A percentile compares a stretch with the other conserved stretches of the same genome.
Conservation (phyloP, 2,797 vertebrate genomes). For the Epinephelus coioides region DNA sequence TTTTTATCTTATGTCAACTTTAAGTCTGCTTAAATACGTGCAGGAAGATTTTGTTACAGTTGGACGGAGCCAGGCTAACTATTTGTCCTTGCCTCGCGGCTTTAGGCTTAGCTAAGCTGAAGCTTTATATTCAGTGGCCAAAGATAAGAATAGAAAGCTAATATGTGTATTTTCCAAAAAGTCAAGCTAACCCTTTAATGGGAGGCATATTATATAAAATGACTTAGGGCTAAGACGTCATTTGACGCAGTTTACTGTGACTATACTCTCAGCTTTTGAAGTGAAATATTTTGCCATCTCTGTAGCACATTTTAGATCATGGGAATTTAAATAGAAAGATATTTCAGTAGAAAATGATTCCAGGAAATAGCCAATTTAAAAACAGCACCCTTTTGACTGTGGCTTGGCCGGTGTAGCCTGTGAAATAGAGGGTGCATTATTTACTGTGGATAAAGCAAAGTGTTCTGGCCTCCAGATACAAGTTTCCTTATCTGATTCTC, state of each 20-base stretch:
- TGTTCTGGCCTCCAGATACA: conserved; percentile 34
- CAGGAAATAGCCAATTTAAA: conserved; percentile 24
- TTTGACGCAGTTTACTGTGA: not conserved
- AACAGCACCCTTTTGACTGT: conserved; percentile 31
- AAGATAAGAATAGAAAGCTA: not conserved
- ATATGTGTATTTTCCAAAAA: not conserved
- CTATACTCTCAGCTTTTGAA: not conserved
- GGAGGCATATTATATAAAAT: not conserved
- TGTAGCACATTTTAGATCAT: not conserved
- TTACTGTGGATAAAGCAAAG: conserved; percentile 34
- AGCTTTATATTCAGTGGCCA: not conserved
- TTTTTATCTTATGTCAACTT: too few species aligned
- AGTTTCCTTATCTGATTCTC: conserved; percentile 74
- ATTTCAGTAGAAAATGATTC: conserved; percentile 6
- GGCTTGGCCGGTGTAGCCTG: conserved; percentile 10
- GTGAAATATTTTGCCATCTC: not conserved
- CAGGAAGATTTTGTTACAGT: not conserved
- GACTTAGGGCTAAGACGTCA: not conserved
- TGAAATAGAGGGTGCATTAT: conserved; percentile 63
- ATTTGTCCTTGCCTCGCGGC: not conserved
- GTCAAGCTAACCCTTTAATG: not conserved
- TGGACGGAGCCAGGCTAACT: not conserved
- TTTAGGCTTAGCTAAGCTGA: conserved; percentile 3
- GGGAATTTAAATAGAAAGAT: not conserved
- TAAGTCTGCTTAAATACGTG: not conserved